These are phyloP conservation scores for Phyllopteryx taeniolatus DNA, from an alignment of 2,113 vertebrate genomes.

Conservation along the genomic window DNA sequence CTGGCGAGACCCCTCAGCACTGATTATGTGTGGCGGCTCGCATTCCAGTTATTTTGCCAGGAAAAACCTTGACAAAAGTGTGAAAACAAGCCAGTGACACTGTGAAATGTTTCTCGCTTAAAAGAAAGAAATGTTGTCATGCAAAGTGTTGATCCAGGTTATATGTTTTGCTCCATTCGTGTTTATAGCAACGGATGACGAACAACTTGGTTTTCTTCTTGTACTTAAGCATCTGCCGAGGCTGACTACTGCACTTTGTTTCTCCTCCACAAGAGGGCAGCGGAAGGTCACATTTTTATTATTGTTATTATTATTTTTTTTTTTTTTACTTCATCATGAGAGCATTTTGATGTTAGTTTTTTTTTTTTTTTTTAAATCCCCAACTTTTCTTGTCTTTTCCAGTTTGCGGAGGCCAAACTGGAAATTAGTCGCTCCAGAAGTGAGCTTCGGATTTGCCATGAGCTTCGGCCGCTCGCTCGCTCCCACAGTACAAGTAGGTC, in stretches of 20 bases:
- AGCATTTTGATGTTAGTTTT: background rate
- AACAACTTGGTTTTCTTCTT: background rate
- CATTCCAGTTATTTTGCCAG: background rate
- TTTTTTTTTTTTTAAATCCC: background rate
- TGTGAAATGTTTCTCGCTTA: background rate
- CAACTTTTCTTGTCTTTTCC: background rate
- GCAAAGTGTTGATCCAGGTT: background rate
- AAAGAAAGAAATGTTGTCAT: background rate
- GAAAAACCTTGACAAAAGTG: background rate
- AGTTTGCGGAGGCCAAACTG: background rate
- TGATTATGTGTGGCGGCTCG: background rate
- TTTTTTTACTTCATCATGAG: background rate
- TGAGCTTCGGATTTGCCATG: too few species aligned
- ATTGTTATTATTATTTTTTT: background rate
- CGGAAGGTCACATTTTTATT: background rate
- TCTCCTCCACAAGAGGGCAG: conserved; percentile 25
- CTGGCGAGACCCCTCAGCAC: background rate
- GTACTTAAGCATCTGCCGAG: background rate
- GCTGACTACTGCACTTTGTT: background rate
- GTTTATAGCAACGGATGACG: too few species aligned
- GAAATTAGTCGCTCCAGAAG: too few species aligned
- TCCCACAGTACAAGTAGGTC: too few species aligned
- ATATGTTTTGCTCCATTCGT: too few species aligned
- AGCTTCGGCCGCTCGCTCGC: too few species aligned
- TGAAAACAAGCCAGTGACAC: background rate